These are phyloP conservation scores for Agrotis puta DNA, from an alignment of 2,888 invertebrate genomes.

Conservation along the genomic window DNA sequence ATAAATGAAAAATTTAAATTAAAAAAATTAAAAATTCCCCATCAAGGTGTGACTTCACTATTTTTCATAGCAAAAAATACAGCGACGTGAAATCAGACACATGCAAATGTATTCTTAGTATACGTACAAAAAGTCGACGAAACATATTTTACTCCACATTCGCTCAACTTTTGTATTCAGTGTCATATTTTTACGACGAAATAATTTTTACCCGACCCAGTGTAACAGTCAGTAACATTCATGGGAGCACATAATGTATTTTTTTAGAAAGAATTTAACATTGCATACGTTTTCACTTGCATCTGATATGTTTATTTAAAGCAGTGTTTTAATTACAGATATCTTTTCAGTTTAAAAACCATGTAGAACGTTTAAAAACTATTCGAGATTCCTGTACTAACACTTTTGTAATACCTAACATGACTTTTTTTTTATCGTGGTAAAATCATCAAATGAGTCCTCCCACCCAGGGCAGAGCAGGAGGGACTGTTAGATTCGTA, in stretches of 20 bases:
- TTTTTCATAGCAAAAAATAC: slow-evolving; percentile 35
- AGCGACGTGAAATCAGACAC: slow-evolving; percentile 44
- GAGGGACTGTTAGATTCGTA: too few species aligned
- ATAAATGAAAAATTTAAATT: neutral
- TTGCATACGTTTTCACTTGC: slow-evolving; percentile 31
- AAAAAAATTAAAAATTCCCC: slow-evolving; percentile 26
- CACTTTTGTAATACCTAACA: too few species aligned
- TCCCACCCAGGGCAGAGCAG: too few species aligned
- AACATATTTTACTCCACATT: slow-evolving; percentile 49
- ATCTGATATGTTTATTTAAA: neutral
- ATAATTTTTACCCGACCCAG: slow-evolving; percentile 48
- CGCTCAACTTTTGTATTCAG: slow-evolving; percentile 50
- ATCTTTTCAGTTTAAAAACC: too few species aligned
- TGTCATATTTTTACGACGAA: slow-evolving; percentile 55
- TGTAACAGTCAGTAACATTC: slow-evolving; percentile 43
- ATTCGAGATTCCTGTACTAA: too few species aligned
- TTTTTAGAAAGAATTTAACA: slow-evolving; percentile 30
- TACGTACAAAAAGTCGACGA: slow-evolving; percentile 40
- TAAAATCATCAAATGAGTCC: too few species aligned
- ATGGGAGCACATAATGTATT: slow-evolving; percentile 3
- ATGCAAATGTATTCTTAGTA: slow-evolving; percentile 40
- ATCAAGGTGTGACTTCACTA: slow-evolving; percentile 23
- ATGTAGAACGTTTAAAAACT: too few species aligned
- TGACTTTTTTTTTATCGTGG: too few species aligned
- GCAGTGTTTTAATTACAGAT: neutral